Percentiles rank a stretch among this genome's conserved stretches.
phyloP scores from a whole-genome alignment of 2,797 vertebrate genomes.

The Huso huso region DNA sequence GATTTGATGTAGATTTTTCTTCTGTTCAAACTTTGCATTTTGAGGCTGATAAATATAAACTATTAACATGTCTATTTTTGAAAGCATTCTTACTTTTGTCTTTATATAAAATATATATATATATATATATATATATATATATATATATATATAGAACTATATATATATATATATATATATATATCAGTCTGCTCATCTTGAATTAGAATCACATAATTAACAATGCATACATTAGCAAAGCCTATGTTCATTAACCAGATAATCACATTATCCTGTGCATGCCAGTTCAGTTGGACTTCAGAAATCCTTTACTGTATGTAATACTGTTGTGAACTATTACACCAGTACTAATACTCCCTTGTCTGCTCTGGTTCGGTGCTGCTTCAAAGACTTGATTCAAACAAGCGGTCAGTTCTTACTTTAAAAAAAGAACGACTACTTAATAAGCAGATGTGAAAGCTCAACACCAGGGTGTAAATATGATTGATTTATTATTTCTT shows the following conservation, averaged over 20 bases:
- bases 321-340: constrained; percentile 19
- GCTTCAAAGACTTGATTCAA: constrained; percentile 63
- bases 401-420: constrained; percentile 22
- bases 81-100: no score
- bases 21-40: no score
- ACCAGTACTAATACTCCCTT: constrained; percentile 50
- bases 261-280: constrained; percentile 58
- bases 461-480: constrained; percentile 30
- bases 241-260: constrained; percentile 54
- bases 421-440: constrained; percentile 12
- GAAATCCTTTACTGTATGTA: constrained; percentile 36
- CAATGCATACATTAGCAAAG: constrained; percentile 64
- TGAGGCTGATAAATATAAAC: no score
- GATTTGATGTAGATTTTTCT: no score
- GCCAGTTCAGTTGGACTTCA: constrained; percentile 69
- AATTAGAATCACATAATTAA: constrained; percentile 65
- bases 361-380: constrained; percentile 52
- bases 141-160: no score
- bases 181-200: no score
- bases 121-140: no score
- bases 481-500: constrained; percentile 41
- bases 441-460: constrained; percentile 14
- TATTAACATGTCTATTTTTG: no score
- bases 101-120: no score
- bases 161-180: no score